These are phyloP conservation scores for Synanthedon formicaeformis DNA, from an alignment of 2,888 invertebrate species.

Conservation along the genomic window DNA sequence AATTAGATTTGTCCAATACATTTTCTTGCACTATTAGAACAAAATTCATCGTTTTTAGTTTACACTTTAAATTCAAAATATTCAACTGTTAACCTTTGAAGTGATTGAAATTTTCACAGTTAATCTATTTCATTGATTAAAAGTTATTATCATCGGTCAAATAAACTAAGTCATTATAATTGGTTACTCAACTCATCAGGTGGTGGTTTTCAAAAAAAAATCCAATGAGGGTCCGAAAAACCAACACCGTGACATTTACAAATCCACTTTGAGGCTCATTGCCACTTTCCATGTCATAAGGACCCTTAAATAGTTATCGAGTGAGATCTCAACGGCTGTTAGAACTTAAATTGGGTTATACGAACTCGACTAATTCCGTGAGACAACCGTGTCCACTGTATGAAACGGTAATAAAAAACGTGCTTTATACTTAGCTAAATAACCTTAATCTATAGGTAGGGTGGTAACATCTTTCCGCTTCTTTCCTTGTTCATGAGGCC, in stretches of 20 bases:
- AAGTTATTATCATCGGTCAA: neutral
- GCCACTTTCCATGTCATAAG: conserved; percentile 6
- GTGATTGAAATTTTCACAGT: too few relatives aligned
- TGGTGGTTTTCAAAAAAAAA: too few relatives aligned
- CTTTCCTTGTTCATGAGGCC: conserved; percentile 9
- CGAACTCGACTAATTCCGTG: conserved; percentile 41
- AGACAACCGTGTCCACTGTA: conserved; percentile 66
- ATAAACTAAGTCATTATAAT: neutral
- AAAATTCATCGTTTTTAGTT: too few relatives aligned
- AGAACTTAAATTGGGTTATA: conserved; percentile 32
- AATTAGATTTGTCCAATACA: too few relatives aligned
- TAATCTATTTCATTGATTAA: too few relatives aligned
- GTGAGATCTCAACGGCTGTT: conserved; percentile 45
- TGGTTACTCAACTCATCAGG: too few relatives aligned
- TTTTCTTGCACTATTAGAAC: too few relatives aligned
- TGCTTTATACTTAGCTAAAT: conserved; percentile 54
- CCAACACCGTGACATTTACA: conserved; percentile 31
- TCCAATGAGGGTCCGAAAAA: conserved; percentile 2
- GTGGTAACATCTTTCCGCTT: conserved; percentile 52
- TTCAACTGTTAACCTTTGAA: too few relatives aligned
- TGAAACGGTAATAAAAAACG: conserved; percentile 44
- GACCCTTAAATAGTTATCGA: conserved; percentile 24
- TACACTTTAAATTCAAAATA: too few relatives aligned
- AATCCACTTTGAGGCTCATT: conserved; percentile 25
- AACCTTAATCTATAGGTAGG: conserved; percentile 55